Percentiles rank a stretch among this genome's conserved stretches.
Conservation (phyloP, 2,113 vertebrate genomes). For the Platichthys stellatus region DNA sequence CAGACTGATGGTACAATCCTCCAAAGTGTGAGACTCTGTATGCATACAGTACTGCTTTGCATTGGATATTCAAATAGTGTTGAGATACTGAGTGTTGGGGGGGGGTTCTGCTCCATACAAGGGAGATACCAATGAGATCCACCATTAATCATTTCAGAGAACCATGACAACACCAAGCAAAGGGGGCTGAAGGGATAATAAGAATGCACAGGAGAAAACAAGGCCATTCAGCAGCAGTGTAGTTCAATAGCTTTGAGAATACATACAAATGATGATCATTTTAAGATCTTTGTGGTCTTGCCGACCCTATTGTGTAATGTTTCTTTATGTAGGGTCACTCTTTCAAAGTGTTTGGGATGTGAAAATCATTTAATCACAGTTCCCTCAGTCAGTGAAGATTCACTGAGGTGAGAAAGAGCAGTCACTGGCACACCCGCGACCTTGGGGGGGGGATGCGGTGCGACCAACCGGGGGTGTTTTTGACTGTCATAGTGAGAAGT, state of each 20-base stretch:
- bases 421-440: neutral
- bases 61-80: constrained; percentile 32
- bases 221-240: constrained; percentile 22
- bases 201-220: constrained; percentile 47
- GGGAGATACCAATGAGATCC: constrained; percentile 36
- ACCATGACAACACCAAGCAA: constrained; percentile 51
- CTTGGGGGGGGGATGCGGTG: constrained; percentile 9
- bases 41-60: constrained; percentile 7
- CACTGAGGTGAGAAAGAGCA: constrained; percentile 2
- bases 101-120: constrained; percentile 34
- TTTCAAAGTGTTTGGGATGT: constrained; percentile 1
- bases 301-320: neutral
- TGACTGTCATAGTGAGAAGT: constrained; percentile 40
- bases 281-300: neutral
- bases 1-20: neutral
- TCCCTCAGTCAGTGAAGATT: neutral
- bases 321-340: neutral
- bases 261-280: constrained; percentile 23
- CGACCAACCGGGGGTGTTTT: constrained; percentile 15
- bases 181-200: constrained; percentile 44
- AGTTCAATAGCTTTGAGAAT: constrained; percentile 35
- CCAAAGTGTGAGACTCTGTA: neutral
- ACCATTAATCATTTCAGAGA: constrained; percentile 65
- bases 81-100: constrained; percentile 7
- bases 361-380: neutral